Conservation (phyloP, 1,140 invertebrate genomes). For the Cotesia chilonis region DNA sequence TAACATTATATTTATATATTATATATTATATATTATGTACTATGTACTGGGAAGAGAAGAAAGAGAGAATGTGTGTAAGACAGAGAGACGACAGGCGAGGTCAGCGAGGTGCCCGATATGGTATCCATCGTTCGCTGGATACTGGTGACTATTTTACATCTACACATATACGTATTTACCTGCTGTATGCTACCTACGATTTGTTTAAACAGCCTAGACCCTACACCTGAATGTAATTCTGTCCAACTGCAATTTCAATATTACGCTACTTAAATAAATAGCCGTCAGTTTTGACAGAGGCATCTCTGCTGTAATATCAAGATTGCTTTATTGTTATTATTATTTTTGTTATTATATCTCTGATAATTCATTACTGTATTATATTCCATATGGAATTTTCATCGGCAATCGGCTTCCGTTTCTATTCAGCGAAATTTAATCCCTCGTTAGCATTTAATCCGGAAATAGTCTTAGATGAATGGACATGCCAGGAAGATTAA, state of each 20-base stretch:
- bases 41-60: slow-evolving; percentile 39
- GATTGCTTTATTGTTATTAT: not conserved
- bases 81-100: slow-evolving; percentile 62
- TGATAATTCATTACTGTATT: not conserved
- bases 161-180: slow-evolving; percentile 31
- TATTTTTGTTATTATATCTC: not conserved
- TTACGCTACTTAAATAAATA: not conserved
- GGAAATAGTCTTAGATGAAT: slow-evolving; percentile 6
- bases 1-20: not conserved
- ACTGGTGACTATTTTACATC: slow-evolving; percentile 55
- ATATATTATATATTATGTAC: slow-evolving; percentile 23
- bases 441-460: slow-evolving; percentile 11
- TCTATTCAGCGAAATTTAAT: slow-evolving; percentile 8
- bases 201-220: slow-evolving; percentile 40
- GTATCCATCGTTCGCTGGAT: slow-evolving; percentile 56
- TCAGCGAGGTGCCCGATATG: slow-evolving; percentile 67
- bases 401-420: not conserved
- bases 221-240: not conserved
- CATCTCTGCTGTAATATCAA: not conserved
- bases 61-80: slow-evolving; percentile 48
- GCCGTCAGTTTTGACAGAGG: not conserved
- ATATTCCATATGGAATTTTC: slow-evolving; percentile 44
- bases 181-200: slow-evolving; percentile 52
- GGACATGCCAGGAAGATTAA: slow-evolving; percentile 15
- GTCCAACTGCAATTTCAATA: slow-evolving; percentile 36